Evolutionary conservation across 2,888 invertebrate genomes (phyloP).

Genomic region (Rhagonycha fulva): DNA sequence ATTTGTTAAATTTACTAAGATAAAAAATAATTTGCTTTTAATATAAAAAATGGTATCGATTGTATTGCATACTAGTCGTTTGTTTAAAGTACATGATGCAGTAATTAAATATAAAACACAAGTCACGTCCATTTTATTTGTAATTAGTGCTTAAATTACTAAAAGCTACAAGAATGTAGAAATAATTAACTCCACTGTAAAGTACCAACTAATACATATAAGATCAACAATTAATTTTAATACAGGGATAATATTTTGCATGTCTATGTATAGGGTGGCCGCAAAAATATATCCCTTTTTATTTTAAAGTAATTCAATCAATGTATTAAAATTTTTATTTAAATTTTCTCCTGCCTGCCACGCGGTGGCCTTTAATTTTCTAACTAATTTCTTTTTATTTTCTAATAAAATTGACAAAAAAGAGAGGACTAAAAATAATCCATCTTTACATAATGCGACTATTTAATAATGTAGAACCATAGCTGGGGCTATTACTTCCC

Average conservation of each 20-base stretch:
- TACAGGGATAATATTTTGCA: not conserved
- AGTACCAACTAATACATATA: not conserved
- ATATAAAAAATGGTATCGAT: constrained; percentile 3
- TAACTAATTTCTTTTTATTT: not conserved
- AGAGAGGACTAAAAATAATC: not conserved
- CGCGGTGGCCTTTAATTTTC: not conserved
- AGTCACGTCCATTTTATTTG: constrained; percentile 6
- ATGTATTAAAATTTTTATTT: not conserved
- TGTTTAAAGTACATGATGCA: constrained; percentile 3
- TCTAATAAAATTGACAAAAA: not conserved
- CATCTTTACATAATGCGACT: not conserved
- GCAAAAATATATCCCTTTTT: not conserved
- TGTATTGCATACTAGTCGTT: constrained; percentile 3
- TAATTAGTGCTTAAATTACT: constrained; percentile 6
- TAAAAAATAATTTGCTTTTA: not conserved
- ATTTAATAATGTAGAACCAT: not conserved
- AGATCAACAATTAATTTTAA: not conserved
- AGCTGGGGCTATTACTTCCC: not conserved
- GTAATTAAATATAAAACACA: constrained; percentile 4
- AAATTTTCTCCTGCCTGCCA: not conserved
- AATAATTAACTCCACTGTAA: not conserved
- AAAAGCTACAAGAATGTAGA: constrained; percentile 1
- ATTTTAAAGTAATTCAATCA: no score
- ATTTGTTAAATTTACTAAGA: constrained; percentile 1
- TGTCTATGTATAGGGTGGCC: not conserved